Base-by-base conservation (phyloP, 2,888 invertebrate genomes). In the Phragmatobia fuliginosa region DNA sequence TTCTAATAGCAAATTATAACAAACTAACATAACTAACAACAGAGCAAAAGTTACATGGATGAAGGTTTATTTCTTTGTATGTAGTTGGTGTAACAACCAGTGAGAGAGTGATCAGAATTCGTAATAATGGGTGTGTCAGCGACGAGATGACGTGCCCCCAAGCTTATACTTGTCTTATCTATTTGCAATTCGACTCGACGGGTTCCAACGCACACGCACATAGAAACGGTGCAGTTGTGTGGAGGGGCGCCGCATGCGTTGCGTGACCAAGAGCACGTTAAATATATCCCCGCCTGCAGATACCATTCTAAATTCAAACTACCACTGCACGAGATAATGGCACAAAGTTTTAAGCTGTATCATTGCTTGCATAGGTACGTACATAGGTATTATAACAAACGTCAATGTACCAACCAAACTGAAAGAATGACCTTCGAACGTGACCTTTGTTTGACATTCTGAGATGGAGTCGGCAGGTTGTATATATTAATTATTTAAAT, bases 71-170 rank as follows among this genome's bases (percentile, higher is more conserved):
- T 36, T 36, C 10, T 10, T 10, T 36, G 36, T 10, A 36, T 36
- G 10, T 10, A 36, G 36, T 36, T 36, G 5, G 36, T n/a, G n/a
- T n/a, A n/a, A n/a, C n/a, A n/a, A n/a, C n/a, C n/a, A n/a, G n/a
- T n/a, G n/a, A n/a, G n/a, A n/a, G n/a, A n/a, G n/a, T n/a, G n/a
- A n/a, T n/a, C n/a, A 63, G 62, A 62, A 62, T 58, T n/a, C 31
- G 63, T 58, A 33, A 32, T 61, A 63, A 80, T 77, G 78, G 80
- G 82, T 83, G 85, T 85, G 84, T 83, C 82, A 70, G 68, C 82
- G 83, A 81, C 82, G 82, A 72, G 74, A 65, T 78, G 87, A 85
- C 87, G 88, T 85, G 88, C 87, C 87, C 76, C 85, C 83, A 68
- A 75, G 62, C 85, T 84, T 78, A 85, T 77, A 52, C n/a, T n/a